Conservation (phyloP, 2,888 invertebrate genomes). For the Drosophila nigricruria region DNA sequence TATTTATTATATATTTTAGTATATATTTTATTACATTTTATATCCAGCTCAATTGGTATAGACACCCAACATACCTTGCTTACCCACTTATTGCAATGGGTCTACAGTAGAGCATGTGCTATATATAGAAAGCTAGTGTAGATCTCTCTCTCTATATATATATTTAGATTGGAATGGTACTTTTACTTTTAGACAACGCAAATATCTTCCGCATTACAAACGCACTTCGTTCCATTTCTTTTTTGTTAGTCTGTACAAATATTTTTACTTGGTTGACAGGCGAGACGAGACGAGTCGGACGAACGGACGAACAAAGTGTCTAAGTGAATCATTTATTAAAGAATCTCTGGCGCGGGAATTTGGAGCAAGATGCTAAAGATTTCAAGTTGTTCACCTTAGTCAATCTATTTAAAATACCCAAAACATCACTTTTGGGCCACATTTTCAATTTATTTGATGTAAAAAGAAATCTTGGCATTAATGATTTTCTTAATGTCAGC, state of each 20-base stretch:
- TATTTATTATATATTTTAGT: too few relatives aligned
- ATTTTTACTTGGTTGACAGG: conserved; percentile 36
- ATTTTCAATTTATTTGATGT: conserved; percentile 27
- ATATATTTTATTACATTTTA: too few relatives aligned
- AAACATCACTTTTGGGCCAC: conserved; percentile 15
- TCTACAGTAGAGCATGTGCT: background rate
- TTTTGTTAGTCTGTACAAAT: conserved; percentile 41
- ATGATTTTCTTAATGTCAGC: conserved; percentile 71
- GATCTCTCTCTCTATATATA: conserved; percentile 36
- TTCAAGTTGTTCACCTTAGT: conserved; percentile 27
- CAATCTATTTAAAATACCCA: conserved; percentile 19
- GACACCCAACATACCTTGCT: background rate
- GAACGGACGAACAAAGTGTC: conserved; percentile 3
- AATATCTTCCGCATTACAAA: conserved; percentile 70
- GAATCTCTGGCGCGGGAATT: conserved; percentile 13
- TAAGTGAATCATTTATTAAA: conserved; percentile 10
- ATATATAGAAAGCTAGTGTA: conserved; percentile 41
- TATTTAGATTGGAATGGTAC: conserved; percentile 47
- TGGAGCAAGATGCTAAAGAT: conserved; percentile 23
- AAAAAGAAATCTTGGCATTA: conserved; percentile 63
- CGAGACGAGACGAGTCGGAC: background rate
- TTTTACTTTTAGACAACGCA: conserved; percentile 45
- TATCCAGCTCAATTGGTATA: too few relatives aligned
- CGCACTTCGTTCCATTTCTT: conserved; percentile 17
- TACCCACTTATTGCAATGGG: background rate